Percentiles rank a stretch among this genome's conserved stretches.
Evolutionary conservation across 2,113 vertebrate species (phyloP).

Genomic region (Muntiacus muntjak): DNA sequence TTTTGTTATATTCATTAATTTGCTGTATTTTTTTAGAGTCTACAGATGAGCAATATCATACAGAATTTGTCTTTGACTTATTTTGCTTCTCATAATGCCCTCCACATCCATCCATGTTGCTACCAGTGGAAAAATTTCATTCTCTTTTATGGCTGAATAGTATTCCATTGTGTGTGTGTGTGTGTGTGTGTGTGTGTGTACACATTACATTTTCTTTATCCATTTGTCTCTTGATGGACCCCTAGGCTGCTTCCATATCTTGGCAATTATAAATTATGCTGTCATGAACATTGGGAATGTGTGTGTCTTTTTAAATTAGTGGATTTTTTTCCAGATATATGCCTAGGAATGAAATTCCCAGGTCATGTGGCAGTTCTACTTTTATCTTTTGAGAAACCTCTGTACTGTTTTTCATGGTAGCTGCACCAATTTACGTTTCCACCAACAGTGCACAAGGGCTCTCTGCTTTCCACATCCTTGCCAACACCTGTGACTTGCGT

Average conservation of each 20-base stretch:
- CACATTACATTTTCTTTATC: neutral
- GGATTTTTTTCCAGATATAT: neutral
- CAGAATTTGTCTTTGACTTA: neutral
- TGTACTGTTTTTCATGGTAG: neutral
- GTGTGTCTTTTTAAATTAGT: neutral
- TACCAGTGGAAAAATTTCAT: neutral
- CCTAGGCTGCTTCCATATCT: neutral
- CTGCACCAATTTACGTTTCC: neutral
- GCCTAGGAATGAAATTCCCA: neutral
- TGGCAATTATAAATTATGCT: neutral
- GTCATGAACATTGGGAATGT: neutral
- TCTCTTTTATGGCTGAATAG: neutral
- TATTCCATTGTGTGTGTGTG: neutral
- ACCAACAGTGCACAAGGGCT: neutral
- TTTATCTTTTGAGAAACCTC: neutral
- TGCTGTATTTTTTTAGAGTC: neutral
- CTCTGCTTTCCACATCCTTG: neutral
- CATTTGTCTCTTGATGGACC: neutral
- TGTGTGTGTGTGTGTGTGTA: neutral
- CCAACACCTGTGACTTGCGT: neutral
- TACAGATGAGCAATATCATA: neutral
- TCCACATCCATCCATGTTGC: neutral
- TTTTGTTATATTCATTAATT: neutral
- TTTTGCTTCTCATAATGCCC: neutral
- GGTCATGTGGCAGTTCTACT: neutral